These are phyloP conservation scores for Erpobdella octoculata DNA, from an alignment of 2,888 invertebrate genomes.

Conservation along the genomic window DNA sequence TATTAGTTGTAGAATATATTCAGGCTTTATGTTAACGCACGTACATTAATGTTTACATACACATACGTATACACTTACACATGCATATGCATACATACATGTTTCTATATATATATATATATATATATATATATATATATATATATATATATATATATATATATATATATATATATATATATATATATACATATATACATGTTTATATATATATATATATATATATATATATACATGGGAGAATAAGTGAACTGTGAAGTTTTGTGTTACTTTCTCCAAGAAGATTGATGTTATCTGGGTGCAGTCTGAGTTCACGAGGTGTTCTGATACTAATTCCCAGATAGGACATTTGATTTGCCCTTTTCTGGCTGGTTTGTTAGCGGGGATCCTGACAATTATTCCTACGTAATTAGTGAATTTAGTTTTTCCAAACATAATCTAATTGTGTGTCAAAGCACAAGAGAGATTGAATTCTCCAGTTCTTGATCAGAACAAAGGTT, in stretches of 20 bases:
- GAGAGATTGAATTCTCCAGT: not conserved
- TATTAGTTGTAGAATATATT: too few relatives aligned
- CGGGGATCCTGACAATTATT: not conserved
- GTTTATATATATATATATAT: too few relatives aligned
- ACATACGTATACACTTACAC: too few relatives aligned
- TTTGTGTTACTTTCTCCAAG: not conserved
- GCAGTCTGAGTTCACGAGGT: not conserved
- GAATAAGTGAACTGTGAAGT: not conserved
- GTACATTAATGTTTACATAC: too few relatives aligned
- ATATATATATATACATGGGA: too few relatives aligned
- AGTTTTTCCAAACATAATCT: not conserved
- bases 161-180: too few relatives aligned
- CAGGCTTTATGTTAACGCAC: too few relatives aligned
- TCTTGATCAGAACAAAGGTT: not conserved
- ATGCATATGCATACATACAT: too few relatives aligned
- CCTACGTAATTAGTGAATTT: not conserved
- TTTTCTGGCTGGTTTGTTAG: not conserved
- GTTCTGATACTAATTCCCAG: not conserved
- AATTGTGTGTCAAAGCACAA: not conserved
- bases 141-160: too few relatives aligned
- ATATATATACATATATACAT: too few relatives aligned
- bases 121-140: too few relatives aligned
- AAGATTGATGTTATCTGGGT: not conserved
- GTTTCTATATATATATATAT: too few relatives aligned
- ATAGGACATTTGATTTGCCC: constrained; percentile 5